Conservation (phyloP, 2,797 vertebrate genomes). For the Protonibea diacanthus region DNA sequence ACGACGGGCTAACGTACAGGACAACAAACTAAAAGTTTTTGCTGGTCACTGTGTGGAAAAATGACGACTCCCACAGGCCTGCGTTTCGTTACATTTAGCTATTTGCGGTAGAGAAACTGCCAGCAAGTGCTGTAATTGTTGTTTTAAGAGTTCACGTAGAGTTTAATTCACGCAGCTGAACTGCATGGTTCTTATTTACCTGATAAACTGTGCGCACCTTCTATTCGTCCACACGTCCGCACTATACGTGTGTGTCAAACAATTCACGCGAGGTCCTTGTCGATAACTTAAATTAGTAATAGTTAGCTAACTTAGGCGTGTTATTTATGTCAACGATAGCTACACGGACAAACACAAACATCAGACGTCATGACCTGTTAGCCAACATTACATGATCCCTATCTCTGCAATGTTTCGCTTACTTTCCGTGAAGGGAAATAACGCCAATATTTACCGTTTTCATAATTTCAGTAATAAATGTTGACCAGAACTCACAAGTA, state of each 20-base stretch:
- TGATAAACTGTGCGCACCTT: background rate
- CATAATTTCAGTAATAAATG: background rate
- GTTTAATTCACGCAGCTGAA: background rate
- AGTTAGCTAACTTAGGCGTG: background rate
- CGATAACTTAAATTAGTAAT: too few relatives aligned
- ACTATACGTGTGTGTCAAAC: background rate
- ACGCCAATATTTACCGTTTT: background rate
- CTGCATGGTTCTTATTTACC: too few relatives aligned
- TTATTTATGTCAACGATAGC: constrained; percentile 1
- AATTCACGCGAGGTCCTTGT: too few relatives aligned
- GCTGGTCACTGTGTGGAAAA: constrained; percentile 20
- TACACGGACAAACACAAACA: constrained; percentile 54
- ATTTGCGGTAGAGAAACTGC: background rate
- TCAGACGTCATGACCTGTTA: constrained; percentile 66
- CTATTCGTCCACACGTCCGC: background rate
- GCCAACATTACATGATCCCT: constrained; percentile 49
- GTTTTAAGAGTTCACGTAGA: background rate
- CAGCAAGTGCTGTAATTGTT: background rate
- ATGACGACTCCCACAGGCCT: background rate
- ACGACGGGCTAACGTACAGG: background rate
- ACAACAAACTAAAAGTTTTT: constrained; percentile 66
- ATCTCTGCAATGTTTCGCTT: constrained; percentile 17
- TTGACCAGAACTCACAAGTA: background rate
- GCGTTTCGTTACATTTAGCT: background rate
- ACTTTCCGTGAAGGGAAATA: constrained; percentile 5